A percentile compares a stretch with the other conserved stretches of the same genome.
These are phyloP conservation scores for Rutilus rutilus DNA, from an alignment of 2,113 vertebrate genomes.

Conservation along the genomic window DNA sequence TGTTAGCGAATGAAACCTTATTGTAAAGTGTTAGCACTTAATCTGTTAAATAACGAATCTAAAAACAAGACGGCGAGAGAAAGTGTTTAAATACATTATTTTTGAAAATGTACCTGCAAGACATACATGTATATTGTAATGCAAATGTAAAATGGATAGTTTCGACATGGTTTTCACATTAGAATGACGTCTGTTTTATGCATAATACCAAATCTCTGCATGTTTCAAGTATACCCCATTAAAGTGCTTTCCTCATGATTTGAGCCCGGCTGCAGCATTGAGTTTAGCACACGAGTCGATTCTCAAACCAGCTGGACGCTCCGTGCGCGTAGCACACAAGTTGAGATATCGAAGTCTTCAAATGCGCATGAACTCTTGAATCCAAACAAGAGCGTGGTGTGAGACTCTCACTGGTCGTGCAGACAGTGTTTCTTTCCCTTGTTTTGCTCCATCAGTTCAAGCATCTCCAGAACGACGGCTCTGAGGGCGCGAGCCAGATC, in stretches of 20 bases:
- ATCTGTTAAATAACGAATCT: neutral
- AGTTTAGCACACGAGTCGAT: neutral
- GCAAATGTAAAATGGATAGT: neutral
- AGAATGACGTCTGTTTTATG: neutral
- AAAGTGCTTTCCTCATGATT: slow-evolving; percentile 17
- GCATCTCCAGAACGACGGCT: slow-evolving; percentile 85
- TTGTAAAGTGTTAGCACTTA: too few species aligned
- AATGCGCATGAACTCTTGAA: neutral
- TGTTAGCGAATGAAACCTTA: too few species aligned
- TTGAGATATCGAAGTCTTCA: neutral
- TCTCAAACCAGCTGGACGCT: neutral
- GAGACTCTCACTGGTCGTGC: slow-evolving; percentile 77
- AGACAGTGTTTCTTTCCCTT: slow-evolving; percentile 78
- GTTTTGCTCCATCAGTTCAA: slow-evolving; percentile 75
- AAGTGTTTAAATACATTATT: neutral
- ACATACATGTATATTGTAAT: too few species aligned
- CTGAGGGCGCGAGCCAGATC: slow-evolving; percentile 86
- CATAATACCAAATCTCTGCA: slow-evolving; percentile 39
- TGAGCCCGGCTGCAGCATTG: neutral
- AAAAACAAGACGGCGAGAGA: neutral
- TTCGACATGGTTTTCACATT: neutral
- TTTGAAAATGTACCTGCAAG: neutral
- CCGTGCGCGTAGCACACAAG: neutral
- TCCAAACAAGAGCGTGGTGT: neutral
- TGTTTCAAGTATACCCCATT: slow-evolving; percentile 45